Conservation (phyloP, 2,888 invertebrate genomes). For the Euproctis similis region DNA sequence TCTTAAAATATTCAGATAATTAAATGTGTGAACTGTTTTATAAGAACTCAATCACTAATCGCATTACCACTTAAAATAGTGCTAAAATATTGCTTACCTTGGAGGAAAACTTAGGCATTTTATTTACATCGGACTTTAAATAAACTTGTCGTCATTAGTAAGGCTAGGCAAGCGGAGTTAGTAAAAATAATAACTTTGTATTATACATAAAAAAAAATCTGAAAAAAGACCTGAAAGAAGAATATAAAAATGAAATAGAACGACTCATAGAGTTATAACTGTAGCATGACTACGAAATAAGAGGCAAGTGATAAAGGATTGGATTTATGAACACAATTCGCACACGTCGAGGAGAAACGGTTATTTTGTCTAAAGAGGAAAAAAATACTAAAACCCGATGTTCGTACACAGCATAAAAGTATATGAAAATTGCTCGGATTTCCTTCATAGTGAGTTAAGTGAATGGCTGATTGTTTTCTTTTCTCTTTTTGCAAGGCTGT, state of each 20-base stretch:
- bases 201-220: too few relatives aligned
- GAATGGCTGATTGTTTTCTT: conserved; percentile 28
- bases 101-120: too few relatives aligned
- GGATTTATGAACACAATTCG: conserved; percentile 45
- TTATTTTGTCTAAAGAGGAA: conserved; percentile 20
- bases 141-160: too few relatives aligned
- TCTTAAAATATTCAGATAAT: too few relatives aligned
- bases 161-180: too few relatives aligned
- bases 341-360: conserved; percentile 42
- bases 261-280: conserved; percentile 49
- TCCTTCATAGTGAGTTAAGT: conserved; percentile 22
- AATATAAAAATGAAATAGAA: conserved; percentile 37
- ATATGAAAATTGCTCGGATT: conserved; percentile 30
- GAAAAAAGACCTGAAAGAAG: conserved; percentile 14
- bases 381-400: conserved; percentile 1
- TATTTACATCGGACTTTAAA: too few relatives aligned
- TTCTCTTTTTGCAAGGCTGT: conserved; percentile 26
- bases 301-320: conserved; percentile 52
- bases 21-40: too few relatives aligned
- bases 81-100: too few relatives aligned
- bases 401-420: conserved; percentile 21
- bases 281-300: conserved; percentile 38
- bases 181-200: too few relatives aligned
- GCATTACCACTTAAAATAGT: too few relatives aligned
- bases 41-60: too few relatives aligned